These are phyloP conservation scores for Gymnobelideus leadbeateri DNA, from an alignment of 2,113 vertebrate genomes.

Conservation along the genomic window DNA sequence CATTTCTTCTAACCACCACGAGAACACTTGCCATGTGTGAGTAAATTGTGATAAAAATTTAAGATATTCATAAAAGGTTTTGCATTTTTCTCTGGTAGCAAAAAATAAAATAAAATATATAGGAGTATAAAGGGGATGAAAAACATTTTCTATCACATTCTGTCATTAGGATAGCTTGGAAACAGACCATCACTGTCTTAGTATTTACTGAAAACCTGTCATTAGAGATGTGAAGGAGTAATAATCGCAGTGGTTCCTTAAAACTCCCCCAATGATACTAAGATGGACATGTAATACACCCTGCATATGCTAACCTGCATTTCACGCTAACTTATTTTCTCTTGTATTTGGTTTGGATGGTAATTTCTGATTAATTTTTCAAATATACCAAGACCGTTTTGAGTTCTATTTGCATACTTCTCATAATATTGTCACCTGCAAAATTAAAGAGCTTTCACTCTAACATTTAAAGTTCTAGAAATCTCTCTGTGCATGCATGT, in stretches of 20 bases:
- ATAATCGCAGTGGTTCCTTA: not conserved
- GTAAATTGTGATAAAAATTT: too few relatives aligned
- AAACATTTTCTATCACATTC: not conserved
- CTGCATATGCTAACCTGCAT: not conserved
- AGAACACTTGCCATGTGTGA: too few relatives aligned
- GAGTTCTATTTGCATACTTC: not conserved
- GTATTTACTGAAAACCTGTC: not conserved
- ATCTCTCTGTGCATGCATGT: not conserved
- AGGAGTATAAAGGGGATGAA: not conserved
- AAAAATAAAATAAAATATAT: not conserved
- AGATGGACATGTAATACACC: not conserved
- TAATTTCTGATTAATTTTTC: constrained; percentile 7
- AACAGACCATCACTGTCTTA: not conserved
- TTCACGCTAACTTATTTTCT: not conserved
- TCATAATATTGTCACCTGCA: not conserved
- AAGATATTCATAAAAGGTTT: too few relatives aligned
- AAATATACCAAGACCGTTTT: not conserved
- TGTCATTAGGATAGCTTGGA: not conserved
- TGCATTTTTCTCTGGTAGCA: too few relatives aligned
- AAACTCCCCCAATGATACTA: not conserved
- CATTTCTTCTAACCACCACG: too few relatives aligned
- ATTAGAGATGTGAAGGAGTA: not conserved
- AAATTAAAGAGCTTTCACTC: not conserved
- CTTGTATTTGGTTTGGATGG: not conserved
- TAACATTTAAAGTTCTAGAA: not conserved